Base-by-base conservation (phyloP, 2,113 vertebrate species). In the Antechinus stuartii region DNA sequence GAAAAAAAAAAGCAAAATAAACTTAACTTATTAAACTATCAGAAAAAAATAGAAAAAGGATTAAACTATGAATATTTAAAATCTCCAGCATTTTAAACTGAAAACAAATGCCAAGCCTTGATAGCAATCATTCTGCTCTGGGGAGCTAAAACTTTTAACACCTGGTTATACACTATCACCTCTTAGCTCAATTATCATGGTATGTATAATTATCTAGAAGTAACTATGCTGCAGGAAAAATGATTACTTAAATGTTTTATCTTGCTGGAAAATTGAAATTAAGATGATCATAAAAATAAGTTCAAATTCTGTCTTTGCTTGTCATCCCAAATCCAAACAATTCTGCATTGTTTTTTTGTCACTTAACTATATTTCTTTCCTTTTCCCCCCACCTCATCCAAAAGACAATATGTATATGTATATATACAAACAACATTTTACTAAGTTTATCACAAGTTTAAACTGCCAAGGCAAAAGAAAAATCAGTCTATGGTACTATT, bases 301-400 rank as follows among this genome's bases (percentile, higher is more conserved):
- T 23, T 76, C 90, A 10, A 94, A 96, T 90, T 95, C 95, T 93
- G 94, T 97, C 54, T 93, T 91, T 97, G 93, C n/a, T 42, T 84
- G 35, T 84, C 68, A 84, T 19, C 93, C 92, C 90, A 94, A 94
- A 95, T 92, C 91, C 54, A 95, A 93, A 92, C 61, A 91, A 84
- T 52, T 9, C 27, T 91, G 90, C 50, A 91, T 46, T 91, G 6
- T 90, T 76, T 93, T 91, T 91, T 95, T 93, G 89, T 89, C 12
- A 91, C 93, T 42, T 42, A 42, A 96, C 1, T 90, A 23, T 42
- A 42, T 84, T 84, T 22, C n/a, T 42, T 52, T 52, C 50, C 19
- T 8, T 49, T 49, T 23, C 42, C 35, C 16, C 23, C 10, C 91
- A 19, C 92, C 50, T 52, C 50, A 52, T 95, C 50, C 23, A 52